phyloP scores from a whole-genome alignment of 1,140 invertebrate species.

The Monochamus saltuarius region DNA sequence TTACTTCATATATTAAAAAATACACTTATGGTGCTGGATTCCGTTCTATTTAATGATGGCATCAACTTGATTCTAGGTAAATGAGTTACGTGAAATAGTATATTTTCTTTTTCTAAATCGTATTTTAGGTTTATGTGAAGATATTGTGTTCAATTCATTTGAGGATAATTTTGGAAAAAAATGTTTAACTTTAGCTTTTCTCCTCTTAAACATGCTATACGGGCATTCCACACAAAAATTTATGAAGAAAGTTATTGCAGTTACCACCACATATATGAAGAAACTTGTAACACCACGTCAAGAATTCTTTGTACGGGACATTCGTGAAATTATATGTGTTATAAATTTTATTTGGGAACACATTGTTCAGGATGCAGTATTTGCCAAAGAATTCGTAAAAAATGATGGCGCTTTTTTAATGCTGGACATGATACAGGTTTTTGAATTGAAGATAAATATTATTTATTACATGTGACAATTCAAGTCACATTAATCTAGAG shows the following conservation, averaged over 20 bases:
- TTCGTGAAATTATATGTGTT: conserved; percentile 17
- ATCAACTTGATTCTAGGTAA: background rate
- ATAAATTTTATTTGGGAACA: conserved; percentile 30
- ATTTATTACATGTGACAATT: no score
- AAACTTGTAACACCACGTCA: conserved; percentile 15
- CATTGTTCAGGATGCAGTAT: conserved; percentile 5
- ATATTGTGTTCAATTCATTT: background rate
- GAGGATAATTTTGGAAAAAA: background rate
- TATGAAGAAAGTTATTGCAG: background rate
- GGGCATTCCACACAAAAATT: background rate
- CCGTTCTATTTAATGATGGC: conserved; percentile 9
- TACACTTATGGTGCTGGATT: background rate
- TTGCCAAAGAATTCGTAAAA: conserved; percentile 17
- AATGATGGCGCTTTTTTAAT: conserved; percentile 24
- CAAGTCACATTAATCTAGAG: no score
- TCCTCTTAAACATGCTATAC: background rate
- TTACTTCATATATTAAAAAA: background rate
- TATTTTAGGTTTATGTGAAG: background rate
- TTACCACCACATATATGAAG: conserved; percentile 23
- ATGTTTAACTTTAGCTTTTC: background rate
- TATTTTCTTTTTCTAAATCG: background rate
- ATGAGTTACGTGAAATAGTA: background rate
- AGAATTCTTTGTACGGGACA: conserved; percentile 9
- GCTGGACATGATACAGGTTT: conserved; percentile 27
- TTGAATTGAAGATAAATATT: no score